Evolutionary conservation across 2,797 vertebrate genomes (phyloP).

Genomic region (Hemitrygon akajei): DNA sequence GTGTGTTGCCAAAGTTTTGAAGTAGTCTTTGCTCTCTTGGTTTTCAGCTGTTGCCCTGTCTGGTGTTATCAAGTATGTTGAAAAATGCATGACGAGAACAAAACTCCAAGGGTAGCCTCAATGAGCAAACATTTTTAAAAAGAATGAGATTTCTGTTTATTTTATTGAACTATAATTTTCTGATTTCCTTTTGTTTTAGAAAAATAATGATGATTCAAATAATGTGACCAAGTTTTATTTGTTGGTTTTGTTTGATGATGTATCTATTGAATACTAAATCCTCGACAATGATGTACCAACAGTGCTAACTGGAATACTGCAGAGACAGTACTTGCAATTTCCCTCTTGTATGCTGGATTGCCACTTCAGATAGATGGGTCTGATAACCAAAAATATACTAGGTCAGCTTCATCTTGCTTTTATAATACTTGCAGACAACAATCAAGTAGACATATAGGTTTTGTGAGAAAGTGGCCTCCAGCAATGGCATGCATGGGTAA

Average conservation of each 20-base stretch:
- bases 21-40: background rate
- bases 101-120: background rate
- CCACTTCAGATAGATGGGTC: background rate
- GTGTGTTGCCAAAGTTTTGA: background rate
- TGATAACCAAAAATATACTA: background rate
- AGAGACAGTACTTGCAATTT: background rate
- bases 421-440: background rate
- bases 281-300: background rate
- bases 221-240: background rate
- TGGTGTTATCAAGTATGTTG: slow-evolving; percentile 3
- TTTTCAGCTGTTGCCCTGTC: background rate
- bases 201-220: background rate
- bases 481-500: background rate
- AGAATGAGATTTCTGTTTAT: background rate
- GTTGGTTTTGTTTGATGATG: background rate
- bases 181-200: background rate
- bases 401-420: background rate
- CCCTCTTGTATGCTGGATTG: background rate
- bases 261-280: background rate
- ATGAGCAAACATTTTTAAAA: background rate
- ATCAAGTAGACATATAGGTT: background rate
- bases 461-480: slow-evolving; percentile 12
- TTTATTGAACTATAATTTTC: background rate
- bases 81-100: background rate
- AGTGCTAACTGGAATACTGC: background rate